A percentile compares a stretch with the other conserved stretches of the same genome.
Conservation (phyloP, 2,113 vertebrate genomes). For the Clupea harengus region DNA sequence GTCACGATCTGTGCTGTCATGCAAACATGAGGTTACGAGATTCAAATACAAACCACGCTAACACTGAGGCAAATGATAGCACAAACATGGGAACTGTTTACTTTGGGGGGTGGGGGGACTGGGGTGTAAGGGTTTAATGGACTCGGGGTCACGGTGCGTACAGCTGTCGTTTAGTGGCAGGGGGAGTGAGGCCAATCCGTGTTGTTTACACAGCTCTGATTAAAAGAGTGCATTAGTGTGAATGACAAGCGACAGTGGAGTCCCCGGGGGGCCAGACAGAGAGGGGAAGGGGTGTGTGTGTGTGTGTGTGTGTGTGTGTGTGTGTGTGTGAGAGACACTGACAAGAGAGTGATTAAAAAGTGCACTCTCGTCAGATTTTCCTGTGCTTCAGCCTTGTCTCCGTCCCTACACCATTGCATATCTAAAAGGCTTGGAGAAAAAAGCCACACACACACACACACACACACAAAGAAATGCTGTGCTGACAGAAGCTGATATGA, state of each 20-base stretch:
- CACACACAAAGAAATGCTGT: background rate
- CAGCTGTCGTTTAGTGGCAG: background rate
- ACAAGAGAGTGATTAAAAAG: background rate
- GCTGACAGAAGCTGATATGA: background rate
- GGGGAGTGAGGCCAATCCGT: background rate
- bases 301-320: background rate
- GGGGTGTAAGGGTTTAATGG: background rate
- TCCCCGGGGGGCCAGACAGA: background rate
- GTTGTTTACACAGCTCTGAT: background rate
- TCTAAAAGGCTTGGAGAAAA: background rate
- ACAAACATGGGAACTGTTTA: no score
- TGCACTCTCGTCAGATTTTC: background rate
- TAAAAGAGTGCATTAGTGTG: slow-evolving; percentile 9
- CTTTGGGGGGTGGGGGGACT: no score
- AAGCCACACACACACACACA: background rate
- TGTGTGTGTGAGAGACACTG: background rate
- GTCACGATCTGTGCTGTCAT: background rate
- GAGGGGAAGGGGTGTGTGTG: background rate
- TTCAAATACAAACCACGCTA: no score
- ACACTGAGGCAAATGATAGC: no score
- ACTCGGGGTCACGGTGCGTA: background rate
- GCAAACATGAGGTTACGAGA: no score
- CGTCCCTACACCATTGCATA: background rate
- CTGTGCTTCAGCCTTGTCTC: background rate
- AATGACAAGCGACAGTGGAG: background rate